phyloP scores from a whole-genome alignment of 2,113 vertebrate genomes.

The Brienomyrus longianalis region DNA sequence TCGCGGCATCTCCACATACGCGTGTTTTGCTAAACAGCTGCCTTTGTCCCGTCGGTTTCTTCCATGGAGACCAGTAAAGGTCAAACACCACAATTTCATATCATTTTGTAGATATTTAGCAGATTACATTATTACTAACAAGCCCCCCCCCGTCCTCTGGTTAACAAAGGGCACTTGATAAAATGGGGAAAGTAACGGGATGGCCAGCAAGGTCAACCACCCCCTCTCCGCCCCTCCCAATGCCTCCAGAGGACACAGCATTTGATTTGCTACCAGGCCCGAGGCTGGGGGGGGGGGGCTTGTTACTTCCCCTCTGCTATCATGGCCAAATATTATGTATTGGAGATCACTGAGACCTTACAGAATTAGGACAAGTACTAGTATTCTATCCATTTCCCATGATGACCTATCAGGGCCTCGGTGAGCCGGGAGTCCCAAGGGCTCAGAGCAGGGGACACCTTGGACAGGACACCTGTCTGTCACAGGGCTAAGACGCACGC shows the following conservation, averaged over 20 bases:
- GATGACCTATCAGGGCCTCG: background rate
- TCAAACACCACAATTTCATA: background rate
- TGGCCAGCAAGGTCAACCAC: background rate
- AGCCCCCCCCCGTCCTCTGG: background rate
- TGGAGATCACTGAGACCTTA: background rate
- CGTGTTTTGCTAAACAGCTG: background rate
- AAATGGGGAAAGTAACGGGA: background rate
- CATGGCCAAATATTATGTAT: background rate
- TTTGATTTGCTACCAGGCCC: background rate
- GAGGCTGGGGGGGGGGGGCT: background rate
- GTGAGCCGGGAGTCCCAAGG: background rate
- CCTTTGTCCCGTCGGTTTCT: background rate
- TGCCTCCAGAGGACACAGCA: background rate
- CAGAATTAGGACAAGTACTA: background rate
- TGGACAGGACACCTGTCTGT: background rate
- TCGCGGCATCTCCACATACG: background rate
- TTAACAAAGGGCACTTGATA: conserved; percentile 3
- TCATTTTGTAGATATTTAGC: background rate
- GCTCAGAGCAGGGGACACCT: background rate
- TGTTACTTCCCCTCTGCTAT: background rate
- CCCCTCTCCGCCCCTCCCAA: background rate
- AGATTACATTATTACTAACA: background rate
- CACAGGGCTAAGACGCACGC: background rate
- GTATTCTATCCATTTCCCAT: background rate
- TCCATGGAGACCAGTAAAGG: background rate